phyloP scores from a whole-genome alignment of 1,140 invertebrate genomes.

The Eubasilissa regina region DNA sequence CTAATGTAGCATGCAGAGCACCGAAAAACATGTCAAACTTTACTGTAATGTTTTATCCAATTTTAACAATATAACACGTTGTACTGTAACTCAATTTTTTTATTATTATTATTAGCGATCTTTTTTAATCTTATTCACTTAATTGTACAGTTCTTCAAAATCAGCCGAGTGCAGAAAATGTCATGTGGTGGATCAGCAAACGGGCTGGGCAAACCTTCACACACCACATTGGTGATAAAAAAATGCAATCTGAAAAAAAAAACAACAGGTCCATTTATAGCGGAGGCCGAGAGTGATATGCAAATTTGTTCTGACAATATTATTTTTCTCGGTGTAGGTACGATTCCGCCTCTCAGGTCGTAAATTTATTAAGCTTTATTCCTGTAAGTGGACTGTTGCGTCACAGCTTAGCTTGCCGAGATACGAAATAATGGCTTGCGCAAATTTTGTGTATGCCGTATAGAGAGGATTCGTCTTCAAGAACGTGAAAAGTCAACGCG shows the following conservation, averaged over 20 bases:
- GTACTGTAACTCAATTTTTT: too few species aligned
- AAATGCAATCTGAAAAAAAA: not conserved
- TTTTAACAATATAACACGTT: too few species aligned
- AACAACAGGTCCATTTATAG: conserved; percentile 31
- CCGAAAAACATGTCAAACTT: too few species aligned
- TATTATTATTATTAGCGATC: too few species aligned
- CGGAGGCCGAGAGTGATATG: conserved; percentile 13
- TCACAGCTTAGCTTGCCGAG: conserved; percentile 12
- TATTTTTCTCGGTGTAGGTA: conserved; percentile 22
- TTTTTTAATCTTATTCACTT: too few species aligned
- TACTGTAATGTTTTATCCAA: too few species aligned
- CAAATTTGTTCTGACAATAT: conserved; percentile 15
- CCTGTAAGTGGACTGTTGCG: conserved; percentile 40
- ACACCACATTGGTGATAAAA: not conserved
- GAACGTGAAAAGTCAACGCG: not conserved
- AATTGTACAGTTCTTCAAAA: too few species aligned
- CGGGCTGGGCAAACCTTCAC: too few species aligned
- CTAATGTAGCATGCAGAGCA: too few species aligned
- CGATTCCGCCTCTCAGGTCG: conserved; percentile 33
- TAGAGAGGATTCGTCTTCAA: not conserved
- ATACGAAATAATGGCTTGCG: conserved; percentile 22
- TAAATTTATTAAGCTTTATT: conserved; percentile 54
- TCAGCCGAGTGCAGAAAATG: too few species aligned
- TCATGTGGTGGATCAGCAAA: too few species aligned
- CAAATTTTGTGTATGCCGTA: not conserved